A percentile compares a stretch with the other conserved stretches of the same genome.
Conservation (phyloP, 2,113 vertebrate species). For the Beaufortia kweichowensis region DNA sequence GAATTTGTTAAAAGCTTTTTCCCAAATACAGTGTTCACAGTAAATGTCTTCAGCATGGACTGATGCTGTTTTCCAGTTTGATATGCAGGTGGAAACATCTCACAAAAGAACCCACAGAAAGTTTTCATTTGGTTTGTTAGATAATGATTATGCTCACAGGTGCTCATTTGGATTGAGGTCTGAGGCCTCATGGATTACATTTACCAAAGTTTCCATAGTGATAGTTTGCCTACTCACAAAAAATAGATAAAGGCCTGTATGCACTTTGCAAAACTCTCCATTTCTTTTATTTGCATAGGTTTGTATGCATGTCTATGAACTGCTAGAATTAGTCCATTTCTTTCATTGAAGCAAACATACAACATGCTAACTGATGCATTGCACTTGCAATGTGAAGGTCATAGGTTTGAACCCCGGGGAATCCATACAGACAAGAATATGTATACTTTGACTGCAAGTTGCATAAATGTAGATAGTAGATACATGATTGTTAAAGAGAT, state of each 20-base stretch:
- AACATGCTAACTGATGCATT: neutral
- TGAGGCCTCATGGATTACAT: slow-evolving; percentile 8
- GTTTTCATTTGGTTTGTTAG: neutral
- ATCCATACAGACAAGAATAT: no score
- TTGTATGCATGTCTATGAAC: slow-evolving; percentile 9
- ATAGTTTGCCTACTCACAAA: slow-evolving; percentile 25
- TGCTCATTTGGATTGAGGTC: slow-evolving; percentile 36
- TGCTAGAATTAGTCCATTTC: neutral
- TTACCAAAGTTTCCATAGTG: neutral
- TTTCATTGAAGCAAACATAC: neutral
- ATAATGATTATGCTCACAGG: neutral
- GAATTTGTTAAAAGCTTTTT: no score
- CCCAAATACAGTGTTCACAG: no score
- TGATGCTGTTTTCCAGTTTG: neutral
- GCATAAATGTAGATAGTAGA: no score
- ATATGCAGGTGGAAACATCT: neutral
- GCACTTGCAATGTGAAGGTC: no score
- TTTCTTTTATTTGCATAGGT: slow-evolving; percentile 11
- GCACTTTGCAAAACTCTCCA: neutral
- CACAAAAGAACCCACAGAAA: neutral
- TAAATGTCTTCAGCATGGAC: neutral
- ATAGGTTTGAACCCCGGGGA: no score
- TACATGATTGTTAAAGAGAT: no score
- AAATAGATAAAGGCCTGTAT: neutral
- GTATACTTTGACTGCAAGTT: no score